These are phyloP conservation scores for Litoditis marina DNA, from an alignment of 2,888 invertebrate species.

Conservation along the genomic window DNA sequence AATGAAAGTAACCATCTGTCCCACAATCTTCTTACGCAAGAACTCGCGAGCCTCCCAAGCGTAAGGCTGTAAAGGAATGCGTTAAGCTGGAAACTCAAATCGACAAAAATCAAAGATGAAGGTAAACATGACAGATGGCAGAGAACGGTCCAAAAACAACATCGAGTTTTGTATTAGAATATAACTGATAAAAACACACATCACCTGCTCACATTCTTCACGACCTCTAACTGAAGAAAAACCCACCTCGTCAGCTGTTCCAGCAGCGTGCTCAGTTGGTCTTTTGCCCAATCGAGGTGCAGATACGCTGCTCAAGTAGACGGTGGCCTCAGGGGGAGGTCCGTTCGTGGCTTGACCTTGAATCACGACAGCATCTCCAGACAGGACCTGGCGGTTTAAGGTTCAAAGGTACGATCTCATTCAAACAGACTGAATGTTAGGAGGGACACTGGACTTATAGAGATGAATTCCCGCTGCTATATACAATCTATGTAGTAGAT, in stretches of 20 bases:
- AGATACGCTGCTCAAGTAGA: constrained; percentile 83
- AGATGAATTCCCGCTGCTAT: too few species aligned
- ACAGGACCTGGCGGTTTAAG: constrained; percentile 76
- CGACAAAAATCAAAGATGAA: too few species aligned
- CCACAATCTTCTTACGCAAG: constrained; percentile 81
- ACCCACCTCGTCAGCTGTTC: constrained; percentile 51
- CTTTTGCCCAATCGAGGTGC: constrained; percentile 86
- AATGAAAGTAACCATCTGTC: constrained; percentile 76
- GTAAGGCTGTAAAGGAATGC: constrained; percentile 72
- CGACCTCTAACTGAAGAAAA: too few species aligned
- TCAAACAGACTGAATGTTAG: too few species aligned
- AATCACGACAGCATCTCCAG: constrained; percentile 91
- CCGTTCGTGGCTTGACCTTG: constrained; percentile 75
- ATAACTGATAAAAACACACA: too few species aligned
- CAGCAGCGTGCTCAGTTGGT: constrained; percentile 67
- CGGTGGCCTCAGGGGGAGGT: constrained; percentile 81
- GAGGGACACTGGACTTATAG: too few species aligned
- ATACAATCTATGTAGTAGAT: too few species aligned
- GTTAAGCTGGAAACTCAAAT: too few species aligned
- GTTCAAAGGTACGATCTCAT: too few species aligned
- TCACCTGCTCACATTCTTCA: too few species aligned
- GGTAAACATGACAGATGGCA: not conserved
- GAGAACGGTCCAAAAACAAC: not conserved
- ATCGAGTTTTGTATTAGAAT: too few species aligned
- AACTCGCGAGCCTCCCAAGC: constrained; percentile 97